These are phyloP conservation scores for Latrodectus hesperus DNA, from an alignment of 2,888 invertebrate species.

Conservation along the genomic window DNA sequence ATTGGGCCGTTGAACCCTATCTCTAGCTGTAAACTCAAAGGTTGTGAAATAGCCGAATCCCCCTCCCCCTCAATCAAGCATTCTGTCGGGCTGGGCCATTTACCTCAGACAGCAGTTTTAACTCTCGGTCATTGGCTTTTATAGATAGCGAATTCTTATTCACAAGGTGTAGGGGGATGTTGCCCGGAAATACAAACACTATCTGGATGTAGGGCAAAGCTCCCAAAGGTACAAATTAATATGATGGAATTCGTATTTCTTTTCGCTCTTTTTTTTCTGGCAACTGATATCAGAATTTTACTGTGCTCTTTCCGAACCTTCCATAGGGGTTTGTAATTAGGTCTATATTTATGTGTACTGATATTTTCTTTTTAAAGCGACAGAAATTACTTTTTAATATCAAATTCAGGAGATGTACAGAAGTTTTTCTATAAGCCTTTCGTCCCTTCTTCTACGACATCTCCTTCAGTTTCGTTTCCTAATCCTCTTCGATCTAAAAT, in stretches of 20 bases:
- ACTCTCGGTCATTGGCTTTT: slow-evolving; percentile 59
- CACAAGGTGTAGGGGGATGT: slow-evolving; percentile 45
- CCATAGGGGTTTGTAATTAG: too few species aligned
- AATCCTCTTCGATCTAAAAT: too few species aligned
- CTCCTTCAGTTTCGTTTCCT: neutral
- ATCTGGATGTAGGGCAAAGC: slow-evolving; percentile 37
- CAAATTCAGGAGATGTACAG: too few species aligned
- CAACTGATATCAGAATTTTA: too few species aligned
- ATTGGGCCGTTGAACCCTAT: slow-evolving; percentile 45
- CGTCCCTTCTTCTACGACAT: neutral
- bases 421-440: too few species aligned
- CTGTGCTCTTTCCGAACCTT: too few species aligned
- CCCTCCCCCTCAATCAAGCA: slow-evolving; percentile 16
- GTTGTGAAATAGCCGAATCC: slow-evolving; percentile 4
- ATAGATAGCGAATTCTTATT: slow-evolving; percentile 17
- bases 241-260: neutral
- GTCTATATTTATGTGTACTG: too few species aligned
- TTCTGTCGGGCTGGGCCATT: slow-evolving; percentile 44
- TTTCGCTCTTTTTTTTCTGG: neutral
- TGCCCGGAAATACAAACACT: slow-evolving; percentile 62
- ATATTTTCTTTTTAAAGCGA: too few species aligned
- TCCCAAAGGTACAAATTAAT: slow-evolving; percentile 1
- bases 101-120: slow-evolving; percentile 33
- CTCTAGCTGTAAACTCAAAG: slow-evolving; percentile 4
- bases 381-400: too few species aligned